phyloP scores from a whole-genome alignment of 2,888 invertebrate genomes.

The Dyspetes luteomarginatus region DNA sequence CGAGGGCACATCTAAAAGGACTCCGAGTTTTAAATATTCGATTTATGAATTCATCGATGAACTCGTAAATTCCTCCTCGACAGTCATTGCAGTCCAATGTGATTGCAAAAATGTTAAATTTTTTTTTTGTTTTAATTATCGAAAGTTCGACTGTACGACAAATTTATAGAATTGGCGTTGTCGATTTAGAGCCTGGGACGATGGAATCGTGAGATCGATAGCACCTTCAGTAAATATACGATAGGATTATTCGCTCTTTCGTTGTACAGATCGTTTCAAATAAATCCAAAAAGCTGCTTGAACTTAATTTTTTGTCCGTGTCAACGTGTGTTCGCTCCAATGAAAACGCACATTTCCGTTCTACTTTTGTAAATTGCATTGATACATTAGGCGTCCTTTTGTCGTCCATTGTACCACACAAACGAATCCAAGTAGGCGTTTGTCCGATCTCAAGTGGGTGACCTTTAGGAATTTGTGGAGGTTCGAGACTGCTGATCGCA shows the following conservation, averaged over 20 bases:
- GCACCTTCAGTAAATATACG: neutral
- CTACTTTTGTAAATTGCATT: slow-evolving; percentile 43
- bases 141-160: neutral
- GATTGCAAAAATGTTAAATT: too few relatives aligned
- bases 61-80: too few relatives aligned
- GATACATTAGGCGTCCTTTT: slow-evolving; percentile 32
- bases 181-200: neutral
- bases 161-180: neutral
- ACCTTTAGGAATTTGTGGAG: slow-evolving; percentile 79
- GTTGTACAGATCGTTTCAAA: neutral
- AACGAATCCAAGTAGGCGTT: slow-evolving; percentile 58
- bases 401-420: neutral
- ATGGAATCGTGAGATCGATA: slow-evolving; percentile 41
- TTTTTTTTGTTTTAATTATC: neutral
- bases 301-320: neutral
- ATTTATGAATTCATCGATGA: too few relatives aligned
- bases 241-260: neutral
- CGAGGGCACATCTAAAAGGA: too few relatives aligned
- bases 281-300: neutral
- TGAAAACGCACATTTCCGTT: slow-evolving; percentile 43
- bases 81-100: too few relatives aligned
- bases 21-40: too few relatives aligned
- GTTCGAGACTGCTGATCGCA: slow-evolving; percentile 69
- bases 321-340: slow-evolving; percentile 19
- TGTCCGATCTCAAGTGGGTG: slow-evolving; percentile 69